Evolutionary conservation across 2,113 vertebrate species (phyloP), one percentile per base, ranked within the genome.

Genomic region (Ia io): DNA sequence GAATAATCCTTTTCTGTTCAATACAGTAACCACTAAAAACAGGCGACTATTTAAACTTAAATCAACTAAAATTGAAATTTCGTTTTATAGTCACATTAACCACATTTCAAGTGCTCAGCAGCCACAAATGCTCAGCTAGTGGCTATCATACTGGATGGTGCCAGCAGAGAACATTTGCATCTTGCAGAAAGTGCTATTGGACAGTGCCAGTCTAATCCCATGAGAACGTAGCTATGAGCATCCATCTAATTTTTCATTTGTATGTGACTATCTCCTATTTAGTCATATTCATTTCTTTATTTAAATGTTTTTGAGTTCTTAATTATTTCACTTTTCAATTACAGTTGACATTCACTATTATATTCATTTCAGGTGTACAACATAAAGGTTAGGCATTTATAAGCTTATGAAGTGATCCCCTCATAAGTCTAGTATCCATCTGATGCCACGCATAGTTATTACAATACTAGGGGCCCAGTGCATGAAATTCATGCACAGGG

Each of bases 91-190:
- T 49, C 13, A 53, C 11, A 56, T 61, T 28, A 73, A 30, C 44
- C 35, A 28, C 42, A 65, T 71, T 84, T 63, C 42, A 4, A 51
- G 14, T 35, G 44, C 44, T 71, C 47, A 73, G 18, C n/a, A 69
- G 56, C 18, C 5, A n/a, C 32, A 2, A 1, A 1, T 17, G 30
- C 77, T 2, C 13, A 16, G 32, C 30, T 44, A 6, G 2, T 11
- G 67, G 9, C n/a, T 85, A 17, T n/a, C 18, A 14, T 3, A 3
- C n/a, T 25, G 5, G 23, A n/a, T 8, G 12, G 35, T 0, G 3
- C 11, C 20, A 56, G 17, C 9, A 8, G 1, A 32, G 37, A 69
- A 42, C 18, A 40, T 13, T 6, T 65, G 42, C 11, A 13, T 22
- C n/a, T 0, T 35, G 30, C 65, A 65, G 30, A 59, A 83, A 56